A percentile compares a stretch with the other conserved stretches of the same genome.
phyloP scores from a whole-genome alignment of 2,113 vertebrate genomes.

The Bos indicus region DNA sequence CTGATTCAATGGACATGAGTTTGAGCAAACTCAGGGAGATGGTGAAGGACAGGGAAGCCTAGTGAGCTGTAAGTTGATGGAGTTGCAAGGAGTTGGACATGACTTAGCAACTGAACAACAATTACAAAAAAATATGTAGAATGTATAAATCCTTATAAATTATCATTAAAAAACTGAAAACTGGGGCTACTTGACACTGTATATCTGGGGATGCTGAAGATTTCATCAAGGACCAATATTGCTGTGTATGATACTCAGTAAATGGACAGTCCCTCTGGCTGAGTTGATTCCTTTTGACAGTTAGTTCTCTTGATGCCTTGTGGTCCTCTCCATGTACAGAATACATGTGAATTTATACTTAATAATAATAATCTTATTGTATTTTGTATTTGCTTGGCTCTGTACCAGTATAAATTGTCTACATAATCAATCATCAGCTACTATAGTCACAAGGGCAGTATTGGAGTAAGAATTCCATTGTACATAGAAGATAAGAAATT shows the following conservation, averaged over 20 bases:
- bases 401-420: background rate
- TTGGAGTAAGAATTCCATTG: background rate
- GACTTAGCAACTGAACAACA: background rate
- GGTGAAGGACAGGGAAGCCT: background rate
- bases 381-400: background rate
- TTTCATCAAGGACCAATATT: background rate
- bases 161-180: background rate
- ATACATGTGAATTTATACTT: background rate
- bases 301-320: background rate
- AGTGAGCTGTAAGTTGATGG: background rate
- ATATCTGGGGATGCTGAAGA: background rate
- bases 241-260: fast-evolving
- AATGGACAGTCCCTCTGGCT: background rate
- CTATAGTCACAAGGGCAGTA: background rate
- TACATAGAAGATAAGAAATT: background rate
- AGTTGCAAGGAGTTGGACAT: background rate
- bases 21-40: background rate
- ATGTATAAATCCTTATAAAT: background rate
- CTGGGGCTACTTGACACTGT: background rate
- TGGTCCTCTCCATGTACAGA: background rate
- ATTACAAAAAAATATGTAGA: background rate
- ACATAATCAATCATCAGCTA: background rate
- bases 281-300: background rate
- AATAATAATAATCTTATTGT: background rate
- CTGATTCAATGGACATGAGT: too few relatives aligned